Evolutionary conservation across 2,888 invertebrate species (phyloP).

Genomic region (Lithodes maja): DNA sequence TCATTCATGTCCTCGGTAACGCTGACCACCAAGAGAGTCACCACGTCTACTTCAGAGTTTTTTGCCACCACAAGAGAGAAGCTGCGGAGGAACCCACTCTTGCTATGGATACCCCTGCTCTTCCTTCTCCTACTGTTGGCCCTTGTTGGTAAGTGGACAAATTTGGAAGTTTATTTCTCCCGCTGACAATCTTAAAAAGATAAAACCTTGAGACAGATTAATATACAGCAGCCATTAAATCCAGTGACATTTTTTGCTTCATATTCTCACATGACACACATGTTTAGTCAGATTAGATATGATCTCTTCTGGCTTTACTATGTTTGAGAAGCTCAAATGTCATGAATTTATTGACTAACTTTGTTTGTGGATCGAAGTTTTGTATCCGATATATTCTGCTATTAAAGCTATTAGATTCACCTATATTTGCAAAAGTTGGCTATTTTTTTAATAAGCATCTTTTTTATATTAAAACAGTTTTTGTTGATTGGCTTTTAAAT

Average conservation of each 20-base stretch:
- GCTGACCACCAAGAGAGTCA: conserved; percentile 22
- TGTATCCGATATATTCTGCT: too few species aligned
- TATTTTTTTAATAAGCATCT: too few species aligned
- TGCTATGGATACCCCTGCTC: conserved; percentile 58
- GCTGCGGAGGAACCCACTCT: conserved; percentile 48
- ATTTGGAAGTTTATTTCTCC: background rate
- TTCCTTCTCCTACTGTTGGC: conserved; percentile 41
- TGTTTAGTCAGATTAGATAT: too few species aligned
- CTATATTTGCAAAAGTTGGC: too few species aligned
- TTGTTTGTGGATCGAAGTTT: too few species aligned
- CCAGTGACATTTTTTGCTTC: background rate
- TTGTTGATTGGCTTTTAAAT: too few species aligned
- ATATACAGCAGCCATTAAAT: background rate
- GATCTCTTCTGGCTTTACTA: too few species aligned
- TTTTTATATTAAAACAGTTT: too few species aligned
- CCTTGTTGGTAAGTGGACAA: conserved; percentile 43
- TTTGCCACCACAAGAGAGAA: conserved; percentile 15
- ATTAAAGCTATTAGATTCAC: too few species aligned
- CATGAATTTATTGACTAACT: too few species aligned
- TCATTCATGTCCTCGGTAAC: conserved; percentile 40
- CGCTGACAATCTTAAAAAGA: too few species aligned
- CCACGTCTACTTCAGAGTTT: conserved; percentile 16
- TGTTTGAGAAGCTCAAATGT: too few species aligned
- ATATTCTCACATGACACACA: background rate
- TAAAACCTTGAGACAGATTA: background rate